phyloP scores from a whole-genome alignment of 2,888 invertebrate species.

The Panopea generosa region DNA sequence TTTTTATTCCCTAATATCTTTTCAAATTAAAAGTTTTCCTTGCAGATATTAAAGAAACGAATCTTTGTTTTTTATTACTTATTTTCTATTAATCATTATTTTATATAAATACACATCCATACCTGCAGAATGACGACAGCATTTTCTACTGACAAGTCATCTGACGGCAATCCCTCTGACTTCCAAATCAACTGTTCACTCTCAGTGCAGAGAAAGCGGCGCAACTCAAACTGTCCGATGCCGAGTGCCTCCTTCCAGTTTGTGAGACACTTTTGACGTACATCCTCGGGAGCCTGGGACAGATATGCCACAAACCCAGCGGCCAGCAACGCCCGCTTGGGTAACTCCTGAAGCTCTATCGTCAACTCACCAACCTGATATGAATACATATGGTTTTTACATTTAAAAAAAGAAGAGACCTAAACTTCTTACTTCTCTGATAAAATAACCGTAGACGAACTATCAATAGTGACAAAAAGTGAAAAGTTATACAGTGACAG shows the following conservation, averaged over 20 bases:
- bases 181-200: constrained; percentile 94
- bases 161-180: constrained; percentile 93
- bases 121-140: constrained; percentile 92
- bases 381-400: too few species aligned
- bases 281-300: constrained; percentile 90
- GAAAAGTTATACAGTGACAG: too few species aligned
- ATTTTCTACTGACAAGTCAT: constrained; percentile 92
- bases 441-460: too few species aligned
- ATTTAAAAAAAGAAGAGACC: too few species aligned
- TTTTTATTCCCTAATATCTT: too few species aligned
- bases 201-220: constrained; percentile 89
- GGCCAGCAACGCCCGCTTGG: constrained; percentile 89
- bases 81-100: too few species aligned
- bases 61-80: too few species aligned
- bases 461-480: too few species aligned
- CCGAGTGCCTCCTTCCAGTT: constrained; percentile 85
- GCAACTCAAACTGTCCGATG: constrained; percentile 86
- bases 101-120: too few species aligned
- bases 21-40: too few species aligned
- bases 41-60: too few species aligned
- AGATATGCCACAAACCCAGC: constrained; percentile 93
- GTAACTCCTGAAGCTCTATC: constrained; percentile 88
- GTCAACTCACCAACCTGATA: constrained; percentile 86
- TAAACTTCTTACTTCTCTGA: too few species aligned
- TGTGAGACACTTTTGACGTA: constrained; percentile 87